Percentiles rank a stretch among this genome's conserved stretches.
Evolutionary conservation across 1,140 invertebrate species (phyloP).

Genomic region (Tetragonula clypearis): DNA sequence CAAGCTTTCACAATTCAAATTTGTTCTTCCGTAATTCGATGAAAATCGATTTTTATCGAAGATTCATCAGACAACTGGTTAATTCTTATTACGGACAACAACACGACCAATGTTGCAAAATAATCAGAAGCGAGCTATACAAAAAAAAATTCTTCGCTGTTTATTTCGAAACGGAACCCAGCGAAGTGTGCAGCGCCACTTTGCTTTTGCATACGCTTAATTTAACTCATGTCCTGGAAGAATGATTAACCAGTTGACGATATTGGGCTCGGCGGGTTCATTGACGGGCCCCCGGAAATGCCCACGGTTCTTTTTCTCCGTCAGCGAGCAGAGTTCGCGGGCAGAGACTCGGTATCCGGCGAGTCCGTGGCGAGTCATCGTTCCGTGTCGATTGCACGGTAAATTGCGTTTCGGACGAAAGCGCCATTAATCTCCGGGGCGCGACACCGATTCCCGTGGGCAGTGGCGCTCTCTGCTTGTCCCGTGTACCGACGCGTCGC

Average conservation of each 20-base stretch:
- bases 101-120: not conserved
- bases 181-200: not conserved
- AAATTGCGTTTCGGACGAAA: conserved; percentile 64
- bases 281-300: not conserved
- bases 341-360: conserved; percentile 13
- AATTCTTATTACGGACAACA: not conserved
- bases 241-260: conserved; percentile 19
- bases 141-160: too few relatives aligned
- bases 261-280: not conserved
- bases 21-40: not conserved
- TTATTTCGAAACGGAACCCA: not conserved
- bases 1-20: not conserved
- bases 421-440: conserved; percentile 59
- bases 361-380: conserved; percentile 52
- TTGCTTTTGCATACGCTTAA: not conserved
- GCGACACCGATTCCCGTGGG: conserved; percentile 51
- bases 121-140: not conserved
- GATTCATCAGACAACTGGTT: too few relatives aligned
- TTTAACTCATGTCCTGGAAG: not conserved
- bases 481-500: conserved; percentile 8
- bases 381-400: conserved; percentile 61
- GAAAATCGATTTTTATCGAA: not conserved
- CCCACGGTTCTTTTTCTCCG: conserved; percentile 23
- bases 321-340: not conserved
- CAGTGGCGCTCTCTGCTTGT: conserved; percentile 11